These are phyloP conservation scores for Nephrotoma appendiculata DNA, from an alignment of 2,888 invertebrate species.

Conservation along the genomic window DNA sequence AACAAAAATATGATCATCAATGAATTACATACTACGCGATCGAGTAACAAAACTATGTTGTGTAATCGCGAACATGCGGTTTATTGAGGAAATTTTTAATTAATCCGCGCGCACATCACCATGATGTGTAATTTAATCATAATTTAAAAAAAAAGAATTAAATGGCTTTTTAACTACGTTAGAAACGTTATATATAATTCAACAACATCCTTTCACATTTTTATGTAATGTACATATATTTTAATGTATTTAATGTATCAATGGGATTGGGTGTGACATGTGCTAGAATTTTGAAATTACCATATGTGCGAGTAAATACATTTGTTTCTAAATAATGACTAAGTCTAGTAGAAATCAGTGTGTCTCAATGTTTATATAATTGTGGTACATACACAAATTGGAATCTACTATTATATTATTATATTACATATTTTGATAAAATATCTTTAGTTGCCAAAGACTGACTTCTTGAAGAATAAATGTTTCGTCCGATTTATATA, in stretches of 20 bases:
- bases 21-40: background rate
- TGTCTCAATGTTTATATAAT: background rate
- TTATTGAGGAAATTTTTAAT: background rate
- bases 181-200: background rate
- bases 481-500: too few relatives aligned
- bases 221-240: background rate
- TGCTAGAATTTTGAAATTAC: background rate
- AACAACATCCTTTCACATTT: background rate
- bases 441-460: too few relatives aligned
- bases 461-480: too few relatives aligned
- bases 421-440: too few relatives aligned
- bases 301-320: background rate
- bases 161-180: background rate
- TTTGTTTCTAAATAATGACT: background rate
- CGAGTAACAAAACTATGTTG: background rate
- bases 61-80: background rate
- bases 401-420: too few relatives aligned
- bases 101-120: background rate
- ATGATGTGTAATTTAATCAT: background rate
- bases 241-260: background rate
- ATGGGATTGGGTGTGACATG: background rate
- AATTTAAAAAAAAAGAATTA: background rate
- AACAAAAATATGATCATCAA: background rate
- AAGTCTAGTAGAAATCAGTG: background rate
- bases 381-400: background rate